phyloP scores from a whole-genome alignment of 1,140 invertebrate species.

The Drosophila dunni region DNA sequence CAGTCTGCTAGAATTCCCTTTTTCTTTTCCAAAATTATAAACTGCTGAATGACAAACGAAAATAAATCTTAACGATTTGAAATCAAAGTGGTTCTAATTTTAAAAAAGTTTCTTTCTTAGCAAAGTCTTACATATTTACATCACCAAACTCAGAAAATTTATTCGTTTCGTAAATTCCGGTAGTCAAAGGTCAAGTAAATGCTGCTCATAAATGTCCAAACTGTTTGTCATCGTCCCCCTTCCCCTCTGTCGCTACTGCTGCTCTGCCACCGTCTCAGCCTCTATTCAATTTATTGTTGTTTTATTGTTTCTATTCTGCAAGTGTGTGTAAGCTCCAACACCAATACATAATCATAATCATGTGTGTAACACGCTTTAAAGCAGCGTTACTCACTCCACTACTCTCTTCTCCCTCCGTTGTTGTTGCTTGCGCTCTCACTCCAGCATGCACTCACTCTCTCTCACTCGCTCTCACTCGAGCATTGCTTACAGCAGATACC shows the following conservation, averaged over 20 bases:
- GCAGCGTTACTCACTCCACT: too few relatives aligned
- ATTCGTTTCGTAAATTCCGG: constrained; percentile 75
- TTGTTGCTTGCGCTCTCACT: too few relatives aligned
- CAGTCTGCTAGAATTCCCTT: neutral
- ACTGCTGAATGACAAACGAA: neutral
- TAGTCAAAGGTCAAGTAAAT: constrained; percentile 84
- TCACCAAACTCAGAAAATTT: too few relatives aligned
- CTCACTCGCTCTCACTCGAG: too few relatives aligned
- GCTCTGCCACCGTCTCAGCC: neutral
- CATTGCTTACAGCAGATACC: too few relatives aligned
- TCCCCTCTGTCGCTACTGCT: constrained; percentile 2
- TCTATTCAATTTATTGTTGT: constrained; percentile 25
- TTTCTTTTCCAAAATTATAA: neutral
- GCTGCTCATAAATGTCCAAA: constrained; percentile 81
- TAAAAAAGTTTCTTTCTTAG: too few relatives aligned
- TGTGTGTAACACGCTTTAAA: too few relatives aligned
- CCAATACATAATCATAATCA: neutral
- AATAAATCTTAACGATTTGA: neutral
- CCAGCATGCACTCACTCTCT: too few relatives aligned
- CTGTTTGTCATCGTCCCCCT: constrained; percentile 70
- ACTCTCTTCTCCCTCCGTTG: too few relatives aligned
- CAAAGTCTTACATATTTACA: too few relatives aligned
- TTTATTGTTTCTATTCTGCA: constrained; percentile 61
- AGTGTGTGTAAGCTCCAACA: constrained; percentile 43
- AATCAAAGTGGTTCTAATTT: neutral